Evolutionary conservation across 2,888 invertebrate genomes (phyloP).

Genomic region (Arge pagana): DNA sequence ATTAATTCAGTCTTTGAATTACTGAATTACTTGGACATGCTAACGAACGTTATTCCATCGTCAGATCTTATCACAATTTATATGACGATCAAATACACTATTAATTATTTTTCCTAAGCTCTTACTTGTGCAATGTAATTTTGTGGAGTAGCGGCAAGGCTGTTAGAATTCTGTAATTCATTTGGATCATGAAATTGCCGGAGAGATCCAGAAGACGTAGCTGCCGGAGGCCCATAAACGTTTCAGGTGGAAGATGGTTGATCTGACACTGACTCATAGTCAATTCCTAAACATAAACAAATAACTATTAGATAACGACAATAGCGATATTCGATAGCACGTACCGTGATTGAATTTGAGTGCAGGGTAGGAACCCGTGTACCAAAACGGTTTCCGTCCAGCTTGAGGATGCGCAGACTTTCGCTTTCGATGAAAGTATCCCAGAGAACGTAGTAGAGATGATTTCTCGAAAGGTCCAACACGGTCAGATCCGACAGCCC

Average conservation of each 20-base stretch:
- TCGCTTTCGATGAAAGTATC: slow-evolving; percentile 54
- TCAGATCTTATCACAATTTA: no score
- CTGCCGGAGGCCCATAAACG: slow-evolving; percentile 40
- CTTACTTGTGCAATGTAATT: slow-evolving; percentile 33
- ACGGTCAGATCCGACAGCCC: slow-evolving; percentile 57
- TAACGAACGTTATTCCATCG: no score
- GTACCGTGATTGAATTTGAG: slow-evolving; percentile 46
- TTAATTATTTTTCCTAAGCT: not conserved
- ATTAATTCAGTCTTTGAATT: no score
- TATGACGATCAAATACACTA: not conserved
- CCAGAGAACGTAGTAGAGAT: slow-evolving; percentile 53
- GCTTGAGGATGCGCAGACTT: slow-evolving; percentile 45
- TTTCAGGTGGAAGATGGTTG: slow-evolving; percentile 39
- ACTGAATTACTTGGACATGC: no score
- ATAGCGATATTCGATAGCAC: no score
- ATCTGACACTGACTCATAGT: slow-evolving; percentile 45
- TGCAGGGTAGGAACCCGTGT: slow-evolving; percentile 43
- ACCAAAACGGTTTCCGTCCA: slow-evolving; percentile 52
- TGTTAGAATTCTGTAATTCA: slow-evolving; percentile 35
- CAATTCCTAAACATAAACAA: slow-evolving; percentile 38
- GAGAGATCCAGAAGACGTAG: slow-evolving; percentile 48
- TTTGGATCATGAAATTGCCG: slow-evolving; percentile 44
- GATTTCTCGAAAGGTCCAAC: slow-evolving; percentile 59
- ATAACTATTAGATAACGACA: no score
- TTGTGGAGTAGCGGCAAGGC: slow-evolving; percentile 32